These are phyloP conservation scores for Hemiscyllium ocellatum DNA, from an alignment of 2,113 vertebrate genomes.

Conservation along the genomic window DNA sequence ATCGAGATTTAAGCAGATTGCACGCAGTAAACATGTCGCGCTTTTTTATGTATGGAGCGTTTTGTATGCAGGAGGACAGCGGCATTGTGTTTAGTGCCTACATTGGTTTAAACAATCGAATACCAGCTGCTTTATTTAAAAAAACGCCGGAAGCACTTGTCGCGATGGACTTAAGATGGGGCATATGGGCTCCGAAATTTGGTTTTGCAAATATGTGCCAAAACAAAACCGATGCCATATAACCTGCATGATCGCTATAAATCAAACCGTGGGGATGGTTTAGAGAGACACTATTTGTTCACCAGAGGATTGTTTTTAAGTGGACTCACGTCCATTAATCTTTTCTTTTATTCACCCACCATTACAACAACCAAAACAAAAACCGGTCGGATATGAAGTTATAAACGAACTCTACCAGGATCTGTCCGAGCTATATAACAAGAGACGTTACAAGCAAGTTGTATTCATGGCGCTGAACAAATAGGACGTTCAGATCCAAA, in stretches of 20 bases:
- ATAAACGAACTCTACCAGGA: neutral
- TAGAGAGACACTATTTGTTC: neutral
- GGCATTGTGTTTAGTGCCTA: neutral
- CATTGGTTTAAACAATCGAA: neutral
- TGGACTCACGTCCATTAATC: neutral
- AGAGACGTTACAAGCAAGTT: neutral
- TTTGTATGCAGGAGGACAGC: neutral
- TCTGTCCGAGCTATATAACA: neutral
- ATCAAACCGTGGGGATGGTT: neutral
- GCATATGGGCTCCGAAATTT: neutral
- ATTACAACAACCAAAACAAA: neutral
- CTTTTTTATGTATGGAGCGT: neutral
- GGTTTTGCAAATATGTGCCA: neutral
- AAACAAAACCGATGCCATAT: neutral
- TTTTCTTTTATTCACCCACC: neutral
- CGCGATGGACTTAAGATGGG: neutral
- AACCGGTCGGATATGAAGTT: neutral
- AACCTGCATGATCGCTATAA: neutral
- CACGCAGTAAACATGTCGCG: neutral
- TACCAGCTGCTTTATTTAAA: neutral
- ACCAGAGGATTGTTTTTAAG: neutral
- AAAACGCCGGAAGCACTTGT: neutral
- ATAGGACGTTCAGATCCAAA: neutral
- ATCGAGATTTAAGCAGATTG: neutral
- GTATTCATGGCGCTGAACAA: neutral